Percentiles rank a stretch among this genome's conserved stretches.
These are phyloP conservation scores for Sphaerophoria rueppellii DNA, from an alignment of 2,888 invertebrate species.

Conservation along the genomic window DNA sequence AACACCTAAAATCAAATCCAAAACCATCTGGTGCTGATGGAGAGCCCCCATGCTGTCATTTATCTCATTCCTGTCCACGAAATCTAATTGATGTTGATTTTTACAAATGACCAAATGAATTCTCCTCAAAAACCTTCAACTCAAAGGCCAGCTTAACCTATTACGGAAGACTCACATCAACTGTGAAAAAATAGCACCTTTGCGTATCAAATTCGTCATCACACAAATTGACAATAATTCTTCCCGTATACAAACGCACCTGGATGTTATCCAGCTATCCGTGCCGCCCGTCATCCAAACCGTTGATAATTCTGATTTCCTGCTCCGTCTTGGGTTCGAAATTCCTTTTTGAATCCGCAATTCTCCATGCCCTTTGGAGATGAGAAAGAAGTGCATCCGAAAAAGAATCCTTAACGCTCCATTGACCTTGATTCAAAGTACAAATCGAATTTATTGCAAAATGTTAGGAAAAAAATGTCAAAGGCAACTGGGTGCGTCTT, in stretches of 20 bases:
- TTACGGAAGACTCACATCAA: neutral
- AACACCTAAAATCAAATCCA: too few relatives aligned
- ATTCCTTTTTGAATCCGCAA: constrained; percentile 9
- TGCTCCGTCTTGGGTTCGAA: constrained; percentile 27
- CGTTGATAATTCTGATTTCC: constrained; percentile 65
- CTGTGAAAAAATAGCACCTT: constrained; percentile 47
- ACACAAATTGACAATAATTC: neutral
- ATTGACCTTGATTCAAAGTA: constrained; percentile 53
- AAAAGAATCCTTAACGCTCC: constrained; percentile 48
- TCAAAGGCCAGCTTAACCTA: neutral
- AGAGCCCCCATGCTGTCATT: too few relatives aligned
- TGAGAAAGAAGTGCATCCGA: neutral
- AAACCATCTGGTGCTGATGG: too few relatives aligned
- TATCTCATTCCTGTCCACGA: too few relatives aligned
- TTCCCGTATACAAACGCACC: constrained; percentile 2
- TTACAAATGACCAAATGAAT: neutral
- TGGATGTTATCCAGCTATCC: constrained; percentile 13
- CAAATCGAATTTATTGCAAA: constrained; percentile 28
- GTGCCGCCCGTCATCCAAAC: neutral
- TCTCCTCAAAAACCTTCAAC: too few relatives aligned
- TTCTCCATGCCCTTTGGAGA: constrained; percentile 30
- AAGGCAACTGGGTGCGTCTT: neutral
- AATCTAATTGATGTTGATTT: neutral
- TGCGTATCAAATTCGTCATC: constrained; percentile 52
- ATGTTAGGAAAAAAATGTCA: constrained; percentile 20